Percentiles rank a stretch among this genome's conserved stretches.
Evolutionary conservation across 1,140 invertebrate genomes (phyloP).

Genomic region (Drosophila virilis): DNA sequence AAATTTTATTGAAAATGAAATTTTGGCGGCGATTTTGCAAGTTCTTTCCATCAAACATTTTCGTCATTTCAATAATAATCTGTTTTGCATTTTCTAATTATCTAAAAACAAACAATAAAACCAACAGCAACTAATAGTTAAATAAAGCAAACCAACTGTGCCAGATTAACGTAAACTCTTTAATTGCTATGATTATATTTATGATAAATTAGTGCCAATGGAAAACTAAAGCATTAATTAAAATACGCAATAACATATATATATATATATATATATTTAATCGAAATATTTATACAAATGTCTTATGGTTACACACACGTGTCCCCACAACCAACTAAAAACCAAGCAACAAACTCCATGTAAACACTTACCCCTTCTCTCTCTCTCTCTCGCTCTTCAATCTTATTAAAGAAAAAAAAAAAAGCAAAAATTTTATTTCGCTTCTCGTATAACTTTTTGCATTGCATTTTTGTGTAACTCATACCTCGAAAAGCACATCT

Average conservation of each 20-base stretch:
- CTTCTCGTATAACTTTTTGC: conserved; percentile 54
- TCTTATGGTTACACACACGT: conserved; percentile 84
- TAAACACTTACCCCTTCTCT: not conserved
- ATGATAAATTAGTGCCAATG: conserved; percentile 32
- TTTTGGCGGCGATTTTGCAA: conserved; percentile 16
- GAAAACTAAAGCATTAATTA: conserved; percentile 15
- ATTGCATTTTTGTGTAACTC: conserved; percentile 37
- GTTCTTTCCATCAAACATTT: conserved; percentile 35
- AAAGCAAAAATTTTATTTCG: conserved; percentile 60
- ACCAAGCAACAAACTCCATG: conserved; percentile 11
- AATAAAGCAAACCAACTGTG: conserved; percentile 43
- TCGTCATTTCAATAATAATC: conserved; percentile 33
- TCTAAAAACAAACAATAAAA: conserved; percentile 31
- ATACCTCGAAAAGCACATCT: conserved; percentile 6
- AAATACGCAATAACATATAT: conserved; percentile 31
- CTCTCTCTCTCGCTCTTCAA: conserved; percentile 49
- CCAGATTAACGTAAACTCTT: conserved; percentile 48
- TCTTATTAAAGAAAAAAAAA: conserved; percentile 4
- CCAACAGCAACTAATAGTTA: conserved; percentile 8
- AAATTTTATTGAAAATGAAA: conserved; percentile 20
- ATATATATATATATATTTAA: conserved; percentile 35
- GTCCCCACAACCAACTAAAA: conserved; percentile 49
- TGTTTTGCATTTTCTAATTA: conserved; percentile 73
- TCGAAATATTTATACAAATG: conserved; percentile 70
- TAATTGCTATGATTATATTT: conserved; percentile 30